Base-by-base conservation (phyloP, 2,113 vertebrate genomes). In the Brachypteracias leptosomus region DNA sequence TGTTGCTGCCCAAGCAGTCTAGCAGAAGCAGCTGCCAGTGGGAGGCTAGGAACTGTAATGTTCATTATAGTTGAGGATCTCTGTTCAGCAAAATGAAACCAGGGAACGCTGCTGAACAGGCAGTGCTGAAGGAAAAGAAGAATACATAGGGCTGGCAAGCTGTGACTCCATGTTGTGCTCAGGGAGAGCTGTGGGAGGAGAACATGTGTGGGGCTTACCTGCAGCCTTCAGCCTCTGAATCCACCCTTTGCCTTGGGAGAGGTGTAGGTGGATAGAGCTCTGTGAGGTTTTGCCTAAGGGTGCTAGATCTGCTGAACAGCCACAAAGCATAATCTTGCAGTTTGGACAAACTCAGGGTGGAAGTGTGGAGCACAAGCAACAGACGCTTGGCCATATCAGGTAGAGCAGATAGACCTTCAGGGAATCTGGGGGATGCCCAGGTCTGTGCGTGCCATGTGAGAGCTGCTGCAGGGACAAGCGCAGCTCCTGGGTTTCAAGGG, bases 251-350 rank as follows among this genome's bases (percentile, higher is more conserved):
- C 83, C 63, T 71, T 77, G 75, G 42, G 80, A 89, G 85, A 73
- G 15, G 22, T 78, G 75, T 73, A 68, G 71, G 78, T 78, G 72
- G 70, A 40, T 52, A 15, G 13, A 21, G 35, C 81, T 86, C 42
- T 82, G 80, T 57, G 55, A 52, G 46, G 68, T 51, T 75, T 87
- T 66, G 36, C 47, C 54, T 67, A 35, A 35, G 31, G 77, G 58
- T 71, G 6, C 59, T 98, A 81, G 97, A 98, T 85, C 90, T 98
- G 49, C 97, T 97, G 62, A 98, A 97, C 82, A 96, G 91, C 67
- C 97, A 97, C 92, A 98, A 98, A 86, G 70, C 76, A 75, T 98
- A 98, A 5, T 92, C 92, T 93, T 89, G 94, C 18, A 95, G 97
- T 75, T 95, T 98, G 80, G 95, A 97, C 62, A 98, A 97, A 93